A percentile compares a stretch with the other conserved stretches of the same genome.
These are phyloP conservation scores for Lanius ludovicianus DNA, from an alignment of 2,113 vertebrate species.

Conservation along the genomic window DNA sequence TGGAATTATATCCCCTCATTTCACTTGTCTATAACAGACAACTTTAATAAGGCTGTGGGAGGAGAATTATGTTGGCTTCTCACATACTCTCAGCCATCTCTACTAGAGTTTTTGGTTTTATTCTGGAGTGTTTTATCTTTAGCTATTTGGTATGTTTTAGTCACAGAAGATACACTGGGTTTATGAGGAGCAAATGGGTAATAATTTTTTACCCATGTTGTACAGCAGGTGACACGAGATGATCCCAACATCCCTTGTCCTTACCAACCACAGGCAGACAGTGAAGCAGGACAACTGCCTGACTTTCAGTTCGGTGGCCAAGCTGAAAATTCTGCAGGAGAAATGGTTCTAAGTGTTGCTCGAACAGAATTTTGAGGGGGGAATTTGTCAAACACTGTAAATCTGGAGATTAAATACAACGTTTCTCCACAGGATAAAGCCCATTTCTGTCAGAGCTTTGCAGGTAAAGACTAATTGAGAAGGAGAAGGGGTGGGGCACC, in stretches of 20 bases:
- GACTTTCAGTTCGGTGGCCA: not conserved
- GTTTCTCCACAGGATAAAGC: not conserved
- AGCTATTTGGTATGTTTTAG: not conserved
- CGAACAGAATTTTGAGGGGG: not conserved
- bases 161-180: not conserved
- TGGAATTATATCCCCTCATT: constrained; percentile 27
- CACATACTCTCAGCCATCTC: not conserved
- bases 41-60: constrained; percentile 12
- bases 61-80: not conserved
- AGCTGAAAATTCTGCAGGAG: not conserved
- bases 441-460: not conserved
- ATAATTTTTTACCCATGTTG: not conserved
- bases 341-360: not conserved
- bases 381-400: not conserved
- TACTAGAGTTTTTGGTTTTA: not conserved
- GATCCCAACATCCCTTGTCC: not conserved
- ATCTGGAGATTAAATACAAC: not conserved
- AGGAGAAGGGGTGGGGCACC: not conserved
- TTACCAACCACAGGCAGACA: not conserved
- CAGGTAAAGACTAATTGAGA: not conserved
- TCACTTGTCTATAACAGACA: not conserved
- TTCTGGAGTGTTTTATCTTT: not conserved
- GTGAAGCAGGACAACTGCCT: not conserved
- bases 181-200: not conserved
- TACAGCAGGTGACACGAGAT: not conserved